These are phyloP conservation scores for Caenorhabditis macrosperma DNA, from an alignment of 2,888 invertebrate species.

Conservation along the genomic window DNA sequence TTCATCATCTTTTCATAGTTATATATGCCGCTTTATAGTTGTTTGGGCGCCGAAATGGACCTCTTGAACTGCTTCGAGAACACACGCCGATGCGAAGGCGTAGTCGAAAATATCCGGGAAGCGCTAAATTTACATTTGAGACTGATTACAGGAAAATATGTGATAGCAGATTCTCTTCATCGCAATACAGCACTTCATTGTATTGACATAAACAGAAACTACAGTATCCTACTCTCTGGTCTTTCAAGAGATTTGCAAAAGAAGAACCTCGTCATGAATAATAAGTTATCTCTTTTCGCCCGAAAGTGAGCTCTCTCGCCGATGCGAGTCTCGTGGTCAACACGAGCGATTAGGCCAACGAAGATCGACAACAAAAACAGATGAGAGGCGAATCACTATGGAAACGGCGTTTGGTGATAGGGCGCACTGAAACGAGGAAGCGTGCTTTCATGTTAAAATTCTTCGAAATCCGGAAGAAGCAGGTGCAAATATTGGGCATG, in stretches of 20 bases:
- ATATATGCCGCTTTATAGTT: background rate
- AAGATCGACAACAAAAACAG: slow-evolving; percentile 8
- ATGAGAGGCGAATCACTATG: slow-evolving; percentile 3
- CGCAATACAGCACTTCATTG: too few relatives aligned
- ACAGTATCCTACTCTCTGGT: background rate
- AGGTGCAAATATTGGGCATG: slow-evolving; percentile 8
- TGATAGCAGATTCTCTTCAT: too few relatives aligned
- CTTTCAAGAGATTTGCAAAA: background rate
- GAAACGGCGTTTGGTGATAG: background rate
- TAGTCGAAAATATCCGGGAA: too few relatives aligned
- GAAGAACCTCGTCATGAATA: slow-evolving; percentile 6
- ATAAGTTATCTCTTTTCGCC: background rate
- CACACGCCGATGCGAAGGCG: too few relatives aligned
- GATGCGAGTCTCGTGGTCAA: background rate
- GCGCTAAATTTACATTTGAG: too few relatives aligned
- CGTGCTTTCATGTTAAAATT: too few relatives aligned
- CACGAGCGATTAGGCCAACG: background rate
- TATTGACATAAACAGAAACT: too few relatives aligned
- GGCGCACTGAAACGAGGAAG: too few relatives aligned
- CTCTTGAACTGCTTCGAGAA: background rate
- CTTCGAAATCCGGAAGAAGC: background rate
- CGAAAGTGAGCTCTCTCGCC: background rate
- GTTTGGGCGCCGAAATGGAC: background rate
- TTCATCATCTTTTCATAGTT: slow-evolving; percentile 10
- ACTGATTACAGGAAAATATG: too few relatives aligned